Conservation (phyloP, 2,888 invertebrate genomes). For the Amiota minor region DNA sequence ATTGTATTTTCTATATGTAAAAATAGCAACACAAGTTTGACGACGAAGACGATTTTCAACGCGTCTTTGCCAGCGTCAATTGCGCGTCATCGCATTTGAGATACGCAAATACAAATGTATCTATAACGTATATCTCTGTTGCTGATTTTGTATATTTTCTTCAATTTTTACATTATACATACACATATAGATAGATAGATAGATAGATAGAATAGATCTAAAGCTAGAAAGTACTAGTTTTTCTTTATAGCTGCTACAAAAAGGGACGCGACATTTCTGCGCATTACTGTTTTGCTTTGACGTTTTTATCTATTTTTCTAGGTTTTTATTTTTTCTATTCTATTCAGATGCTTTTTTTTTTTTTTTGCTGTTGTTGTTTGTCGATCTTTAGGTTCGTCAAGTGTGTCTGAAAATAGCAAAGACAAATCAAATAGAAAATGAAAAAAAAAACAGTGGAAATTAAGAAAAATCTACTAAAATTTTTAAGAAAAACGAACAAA, state of each 20-base stretch:
- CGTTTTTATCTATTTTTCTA: slow-evolving; percentile 51
- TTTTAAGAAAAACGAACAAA: slow-evolving; percentile 38
- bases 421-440: slow-evolving; percentile 52
- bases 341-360: slow-evolving; percentile 38
- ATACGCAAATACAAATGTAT: slow-evolving; percentile 28
- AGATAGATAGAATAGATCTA: slow-evolving; percentile 24
- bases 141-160: slow-evolving; percentile 29
- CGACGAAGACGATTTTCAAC: slow-evolving; percentile 51
- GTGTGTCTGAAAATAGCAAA: slow-evolving; percentile 54
- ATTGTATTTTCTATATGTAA: slow-evolving; percentile 15
- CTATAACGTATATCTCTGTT: slow-evolving; percentile 37
- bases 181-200: slow-evolving; percentile 7
- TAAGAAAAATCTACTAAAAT: slow-evolving; percentile 20
- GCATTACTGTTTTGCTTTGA: slow-evolving; percentile 48
- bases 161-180: slow-evolving; percentile 23
- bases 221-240: not conserved
- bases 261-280: slow-evolving; percentile 65
- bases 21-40: slow-evolving; percentile 15
- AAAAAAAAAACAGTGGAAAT: slow-evolving; percentile 43
- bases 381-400: slow-evolving; percentile 59
- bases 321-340: slow-evolving; percentile 42
- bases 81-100: slow-evolving; percentile 61
- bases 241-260: slow-evolving; percentile 32
- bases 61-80: slow-evolving; percentile 66
- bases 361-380: slow-evolving; percentile 33